Conservation (phyloP, 2,797 vertebrate genomes). For the Mus caroli region DNA sequence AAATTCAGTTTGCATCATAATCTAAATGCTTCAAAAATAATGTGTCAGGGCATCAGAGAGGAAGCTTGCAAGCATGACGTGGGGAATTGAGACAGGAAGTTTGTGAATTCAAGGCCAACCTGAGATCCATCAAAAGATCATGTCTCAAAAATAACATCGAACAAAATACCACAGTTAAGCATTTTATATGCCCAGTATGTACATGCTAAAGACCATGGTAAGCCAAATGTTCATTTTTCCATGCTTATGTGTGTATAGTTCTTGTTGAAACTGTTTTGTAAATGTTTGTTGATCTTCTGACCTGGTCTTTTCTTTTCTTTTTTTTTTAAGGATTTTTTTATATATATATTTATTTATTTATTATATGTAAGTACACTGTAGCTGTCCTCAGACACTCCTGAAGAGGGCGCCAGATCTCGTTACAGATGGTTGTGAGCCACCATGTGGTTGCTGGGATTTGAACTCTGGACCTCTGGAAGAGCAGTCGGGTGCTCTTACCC, state of each 20-base stretch:
- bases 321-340: too few species aligned
- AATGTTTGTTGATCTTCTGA: background rate
- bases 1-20: conserved; percentile 26
- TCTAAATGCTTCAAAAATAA: conserved; percentile 10
- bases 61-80: background rate
- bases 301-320: background rate
- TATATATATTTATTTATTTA: too few species aligned
- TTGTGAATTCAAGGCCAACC: background rate
- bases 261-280: background rate
- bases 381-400: too few species aligned
- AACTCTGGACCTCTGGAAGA: too few species aligned
- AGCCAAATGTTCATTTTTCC: background rate
- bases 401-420: too few species aligned
- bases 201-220: background rate
- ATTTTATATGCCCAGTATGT: background rate
- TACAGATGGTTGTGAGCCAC: too few species aligned
- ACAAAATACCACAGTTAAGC: background rate
- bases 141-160: background rate
- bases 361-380: too few species aligned
- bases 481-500: too few species aligned
- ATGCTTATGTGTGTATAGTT: background rate
- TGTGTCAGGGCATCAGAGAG: background rate
- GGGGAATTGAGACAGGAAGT: background rate
- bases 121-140: background rate
- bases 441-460: too few species aligned